These are phyloP conservation scores for Percopsis omiscomaycus DNA, from an alignment of 2,797 vertebrate genomes.

Conservation along the genomic window DNA sequence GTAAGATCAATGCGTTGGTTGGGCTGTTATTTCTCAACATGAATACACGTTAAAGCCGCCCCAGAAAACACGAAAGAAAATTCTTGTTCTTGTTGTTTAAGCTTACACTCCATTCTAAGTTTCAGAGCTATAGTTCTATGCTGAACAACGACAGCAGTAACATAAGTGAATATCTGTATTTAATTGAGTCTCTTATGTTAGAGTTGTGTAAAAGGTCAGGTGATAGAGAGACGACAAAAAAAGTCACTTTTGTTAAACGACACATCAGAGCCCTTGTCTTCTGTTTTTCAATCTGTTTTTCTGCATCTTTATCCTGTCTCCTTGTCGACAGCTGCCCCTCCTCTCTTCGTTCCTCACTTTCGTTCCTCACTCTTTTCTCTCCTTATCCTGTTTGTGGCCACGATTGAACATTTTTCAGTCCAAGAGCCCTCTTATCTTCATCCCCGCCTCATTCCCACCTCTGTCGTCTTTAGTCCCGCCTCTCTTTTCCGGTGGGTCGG, in stretches of 20 bases:
- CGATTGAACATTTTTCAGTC: too few relatives aligned
- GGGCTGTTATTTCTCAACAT: constrained; percentile 68
- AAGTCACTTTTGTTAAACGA: constrained; percentile 31
- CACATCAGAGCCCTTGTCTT: constrained; percentile 9
- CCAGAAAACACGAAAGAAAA: constrained; percentile 64
- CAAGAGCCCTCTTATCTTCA: too few relatives aligned
- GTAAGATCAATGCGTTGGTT: constrained; percentile 65
- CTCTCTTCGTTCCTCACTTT: constrained; percentile 4
- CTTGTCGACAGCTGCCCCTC: not conserved
- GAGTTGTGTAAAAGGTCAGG: constrained; percentile 41
- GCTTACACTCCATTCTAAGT: constrained; percentile 57
- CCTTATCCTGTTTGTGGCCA: not conserved
- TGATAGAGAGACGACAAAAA: constrained; percentile 15
- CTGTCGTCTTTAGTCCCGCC: constrained; percentile 8
- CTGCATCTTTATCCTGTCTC: not conserved
- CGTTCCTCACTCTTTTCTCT: constrained; percentile 9
- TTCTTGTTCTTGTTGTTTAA: constrained; percentile 60
- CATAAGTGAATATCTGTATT: constrained; percentile 43
- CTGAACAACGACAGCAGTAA: constrained; percentile 26
- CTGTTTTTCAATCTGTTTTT: constrained; percentile 5
- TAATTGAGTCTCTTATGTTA: constrained; percentile 53
- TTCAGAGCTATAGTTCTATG: constrained; percentile 29
- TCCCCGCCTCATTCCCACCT: constrained; percentile 9
- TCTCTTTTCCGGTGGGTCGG: constrained; percentile 27
- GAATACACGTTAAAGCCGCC: constrained; percentile 60